These are phyloP conservation scores for Syndactyla subalaris DNA, from an alignment of 2,797 vertebrate genomes.

Conservation along the genomic window DNA sequence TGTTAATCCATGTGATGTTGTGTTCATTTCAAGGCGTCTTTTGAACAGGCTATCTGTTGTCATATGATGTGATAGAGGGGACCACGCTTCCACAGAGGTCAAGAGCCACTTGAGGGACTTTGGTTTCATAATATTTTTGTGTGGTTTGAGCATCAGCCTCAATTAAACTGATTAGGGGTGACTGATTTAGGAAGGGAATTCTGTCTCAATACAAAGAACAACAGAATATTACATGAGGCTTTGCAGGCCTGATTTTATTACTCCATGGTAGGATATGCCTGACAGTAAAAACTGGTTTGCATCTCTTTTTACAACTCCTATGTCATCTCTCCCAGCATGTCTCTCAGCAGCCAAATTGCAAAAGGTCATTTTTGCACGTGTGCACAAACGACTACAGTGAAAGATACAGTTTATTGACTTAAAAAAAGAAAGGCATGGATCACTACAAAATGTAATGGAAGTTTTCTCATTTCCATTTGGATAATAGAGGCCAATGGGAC, in stretches of 20 bases:
- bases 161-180: not conserved
- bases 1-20: not conserved
- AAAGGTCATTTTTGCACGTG: slow-evolving; percentile 10
- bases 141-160: not conserved
- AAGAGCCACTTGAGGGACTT: not conserved
- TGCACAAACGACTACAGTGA: not conserved
- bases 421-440: slow-evolving; percentile 16
- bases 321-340: not conserved
- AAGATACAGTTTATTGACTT: not conserved
- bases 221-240: not conserved
- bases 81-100: not conserved
- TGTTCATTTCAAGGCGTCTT: slow-evolving; percentile 5
- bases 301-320: not conserved
- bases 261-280: rapidly evolving
- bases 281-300: not conserved
- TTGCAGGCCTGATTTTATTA: not conserved
- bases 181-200: not conserved
- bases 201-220: not conserved
- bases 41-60: not conserved
- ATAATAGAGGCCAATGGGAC: slow-evolving; percentile 34
- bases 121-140: not conserved
- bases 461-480: slow-evolving; percentile 27
- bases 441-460: slow-evolving; percentile 19
- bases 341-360: not conserved
- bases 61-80: not conserved